phyloP scores from a whole-genome alignment of 2,888 invertebrate species.

The Drosophila quinaria region DNA sequence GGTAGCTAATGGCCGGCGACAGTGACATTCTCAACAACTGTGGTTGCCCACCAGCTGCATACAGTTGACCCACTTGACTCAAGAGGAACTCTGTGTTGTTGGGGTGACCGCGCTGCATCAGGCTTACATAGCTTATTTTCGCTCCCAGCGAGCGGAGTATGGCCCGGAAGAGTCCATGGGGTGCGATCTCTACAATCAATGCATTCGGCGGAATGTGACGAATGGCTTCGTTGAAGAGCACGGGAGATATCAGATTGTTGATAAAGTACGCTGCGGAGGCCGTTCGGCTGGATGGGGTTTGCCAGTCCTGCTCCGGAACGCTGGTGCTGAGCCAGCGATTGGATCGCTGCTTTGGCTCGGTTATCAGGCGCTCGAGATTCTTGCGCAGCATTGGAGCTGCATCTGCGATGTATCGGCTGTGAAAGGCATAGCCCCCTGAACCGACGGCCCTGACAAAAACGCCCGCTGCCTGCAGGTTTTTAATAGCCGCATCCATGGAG shows the following conservation, averaged over 20 bases:
- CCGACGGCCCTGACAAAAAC: slow-evolving; percentile 94
- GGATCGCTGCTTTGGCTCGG: slow-evolving; percentile 91
- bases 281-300: slow-evolving; percentile 89
- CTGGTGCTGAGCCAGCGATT: slow-evolving; percentile 97
- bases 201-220: slow-evolving; percentile 94
- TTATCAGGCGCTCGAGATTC: slow-evolving; percentile 92
- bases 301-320: slow-evolving; percentile 94
- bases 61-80: slow-evolving; percentile 93
- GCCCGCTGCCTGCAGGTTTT: slow-evolving; percentile 89
- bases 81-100: slow-evolving; percentile 92
- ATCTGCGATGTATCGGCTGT: slow-evolving; percentile 94
- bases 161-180: slow-evolving; percentile 97
- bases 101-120: slow-evolving; percentile 93
- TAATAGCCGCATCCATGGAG: slow-evolving; percentile 89
- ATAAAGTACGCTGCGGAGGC: slow-evolving; percentile 98
- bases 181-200: slow-evolving; percentile 96
- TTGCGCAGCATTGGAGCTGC: slow-evolving; percentile 93
- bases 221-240: slow-evolving; percentile 95
- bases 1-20: slow-evolving; percentile 88
- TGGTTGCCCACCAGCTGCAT: slow-evolving; percentile 92
- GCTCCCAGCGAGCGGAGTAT: slow-evolving; percentile 93
- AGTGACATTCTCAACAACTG: slow-evolving; percentile 88
- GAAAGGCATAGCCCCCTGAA: slow-evolving; percentile 96
- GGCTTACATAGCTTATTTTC: slow-evolving; percentile 91
- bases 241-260: slow-evolving; percentile 97